phyloP scores from a whole-genome alignment of 2,113 vertebrate species.

The Protobothrops flavoviridis region DNA sequence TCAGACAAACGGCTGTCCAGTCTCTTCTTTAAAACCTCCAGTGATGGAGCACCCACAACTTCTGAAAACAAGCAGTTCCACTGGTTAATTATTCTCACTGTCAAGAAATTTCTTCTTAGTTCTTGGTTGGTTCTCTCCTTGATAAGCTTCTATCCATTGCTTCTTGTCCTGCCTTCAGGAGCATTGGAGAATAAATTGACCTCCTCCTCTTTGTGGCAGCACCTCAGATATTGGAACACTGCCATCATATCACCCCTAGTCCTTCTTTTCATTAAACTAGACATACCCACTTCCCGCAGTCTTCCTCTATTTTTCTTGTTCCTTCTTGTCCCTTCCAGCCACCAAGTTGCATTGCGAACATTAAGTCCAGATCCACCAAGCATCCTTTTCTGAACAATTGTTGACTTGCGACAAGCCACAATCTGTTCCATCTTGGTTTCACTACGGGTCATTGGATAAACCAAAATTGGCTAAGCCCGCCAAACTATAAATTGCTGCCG shows the following conservation, averaged over 20 bases:
- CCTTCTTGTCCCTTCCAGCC: background rate
- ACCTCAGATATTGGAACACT: background rate
- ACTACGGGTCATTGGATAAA: background rate
- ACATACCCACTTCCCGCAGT: background rate
- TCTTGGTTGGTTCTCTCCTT: background rate
- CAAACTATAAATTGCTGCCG: background rate
- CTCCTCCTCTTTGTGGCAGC: background rate
- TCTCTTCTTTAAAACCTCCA: background rate
- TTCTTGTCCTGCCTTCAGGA: background rate
- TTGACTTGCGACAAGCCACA: background rate
- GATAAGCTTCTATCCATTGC: background rate
- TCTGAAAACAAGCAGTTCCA: background rate
- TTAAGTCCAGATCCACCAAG: background rate
- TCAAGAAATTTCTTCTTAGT: background rate
- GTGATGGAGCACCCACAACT: background rate
- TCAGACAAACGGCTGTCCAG: background rate
- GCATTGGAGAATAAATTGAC: background rate
- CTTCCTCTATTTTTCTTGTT: background rate
- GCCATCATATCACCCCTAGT: background rate
- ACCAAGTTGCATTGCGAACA: background rate
- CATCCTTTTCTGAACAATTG: background rate
- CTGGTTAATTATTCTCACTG: background rate
- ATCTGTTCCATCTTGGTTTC: background rate
- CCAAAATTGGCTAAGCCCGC: background rate
- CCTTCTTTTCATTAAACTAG: background rate